These are phyloP conservation scores for Dinothrombium tinctorium DNA, from an alignment of 1,140 invertebrate genomes.

Conservation along the genomic window DNA sequence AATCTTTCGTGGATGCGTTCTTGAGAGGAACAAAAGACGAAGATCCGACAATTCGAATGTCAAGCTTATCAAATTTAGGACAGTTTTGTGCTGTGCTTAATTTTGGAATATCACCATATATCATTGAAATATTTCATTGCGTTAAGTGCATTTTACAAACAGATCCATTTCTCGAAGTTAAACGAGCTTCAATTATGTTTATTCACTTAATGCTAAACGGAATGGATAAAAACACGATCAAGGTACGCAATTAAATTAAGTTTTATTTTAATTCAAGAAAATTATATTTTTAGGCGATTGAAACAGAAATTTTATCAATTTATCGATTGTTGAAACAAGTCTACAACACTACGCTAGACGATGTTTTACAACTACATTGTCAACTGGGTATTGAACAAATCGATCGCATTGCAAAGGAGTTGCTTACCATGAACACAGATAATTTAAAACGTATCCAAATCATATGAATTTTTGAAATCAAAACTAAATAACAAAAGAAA, in stretches of 20 bases:
- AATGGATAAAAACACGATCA: slow-evolving; percentile 37
- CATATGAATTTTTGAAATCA: too few species aligned
- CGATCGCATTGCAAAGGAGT: slow-evolving; percentile 37
- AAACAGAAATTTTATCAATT: slow-evolving; percentile 35
- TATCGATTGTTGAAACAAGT: slow-evolving; percentile 41
- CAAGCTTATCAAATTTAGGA: slow-evolving; percentile 56
- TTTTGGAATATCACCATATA: slow-evolving; percentile 34
- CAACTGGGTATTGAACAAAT: slow-evolving; percentile 49
- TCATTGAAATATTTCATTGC: slow-evolving; percentile 38
- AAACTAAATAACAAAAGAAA: too few species aligned
- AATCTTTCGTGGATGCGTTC: slow-evolving; percentile 42
- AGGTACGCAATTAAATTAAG: too few species aligned
- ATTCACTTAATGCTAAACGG: slow-evolving; percentile 43
- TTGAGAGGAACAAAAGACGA: slow-evolving; percentile 36
- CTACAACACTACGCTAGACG: slow-evolving; percentile 36
- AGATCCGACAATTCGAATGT: slow-evolving; percentile 43
- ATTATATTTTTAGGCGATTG: slow-evolving; percentile 29
- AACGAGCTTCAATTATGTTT: slow-evolving; percentile 50
- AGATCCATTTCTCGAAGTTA: slow-evolving; percentile 40
- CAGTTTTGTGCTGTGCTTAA: slow-evolving; percentile 50
- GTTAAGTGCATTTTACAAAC: slow-evolving; percentile 36
- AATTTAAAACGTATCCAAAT: too few species aligned
- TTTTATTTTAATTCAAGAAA: too few species aligned
- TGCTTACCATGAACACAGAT: too few species aligned
- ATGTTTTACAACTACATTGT: slow-evolving; percentile 39